Evolutionary conservation across 2,888 invertebrate species (phyloP).

Genomic region (Euzetes globulus): DNA sequence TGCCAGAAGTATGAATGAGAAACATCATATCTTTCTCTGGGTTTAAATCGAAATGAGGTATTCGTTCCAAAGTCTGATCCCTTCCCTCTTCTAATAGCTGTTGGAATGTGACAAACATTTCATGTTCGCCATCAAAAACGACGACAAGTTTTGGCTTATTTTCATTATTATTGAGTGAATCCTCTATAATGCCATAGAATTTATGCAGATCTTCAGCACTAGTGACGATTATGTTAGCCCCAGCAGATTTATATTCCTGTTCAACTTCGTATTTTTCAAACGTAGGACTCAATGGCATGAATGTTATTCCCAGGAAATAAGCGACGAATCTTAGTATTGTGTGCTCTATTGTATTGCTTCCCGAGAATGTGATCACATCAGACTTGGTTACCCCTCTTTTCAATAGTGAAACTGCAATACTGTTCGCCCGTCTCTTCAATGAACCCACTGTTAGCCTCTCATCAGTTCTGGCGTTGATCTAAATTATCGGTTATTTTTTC

Average conservation of each 20-base stretch:
- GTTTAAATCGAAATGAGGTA: background rate
- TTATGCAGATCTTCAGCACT: background rate
- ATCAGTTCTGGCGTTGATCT: slow-evolving; percentile 15
- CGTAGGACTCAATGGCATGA: background rate
- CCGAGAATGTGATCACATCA: slow-evolving; percentile 22
- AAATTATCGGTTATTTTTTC: background rate
- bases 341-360: slow-evolving; percentile 21
- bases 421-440: background rate
- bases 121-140: slow-evolving; percentile 3
- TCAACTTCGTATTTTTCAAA: slow-evolving; percentile 5
- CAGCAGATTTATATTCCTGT: background rate
- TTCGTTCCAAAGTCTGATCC: background rate
- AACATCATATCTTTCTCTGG: background rate
- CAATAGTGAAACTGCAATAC: slow-evolving; percentile 18
- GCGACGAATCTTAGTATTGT: background rate
- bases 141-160: background rate
- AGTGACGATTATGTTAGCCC: background rate
- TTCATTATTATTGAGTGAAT: background rate
- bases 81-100: slow-evolving; percentile 4
- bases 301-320: slow-evolving; percentile 2
- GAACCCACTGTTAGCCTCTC: background rate
- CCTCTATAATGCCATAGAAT: background rate
- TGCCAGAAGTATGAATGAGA: background rate
- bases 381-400: slow-evolving; percentile 9
- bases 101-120: background rate